These are phyloP conservation scores for Poecile atricapillus DNA, from an alignment of 2,113 vertebrate species.

Conservation along the genomic window DNA sequence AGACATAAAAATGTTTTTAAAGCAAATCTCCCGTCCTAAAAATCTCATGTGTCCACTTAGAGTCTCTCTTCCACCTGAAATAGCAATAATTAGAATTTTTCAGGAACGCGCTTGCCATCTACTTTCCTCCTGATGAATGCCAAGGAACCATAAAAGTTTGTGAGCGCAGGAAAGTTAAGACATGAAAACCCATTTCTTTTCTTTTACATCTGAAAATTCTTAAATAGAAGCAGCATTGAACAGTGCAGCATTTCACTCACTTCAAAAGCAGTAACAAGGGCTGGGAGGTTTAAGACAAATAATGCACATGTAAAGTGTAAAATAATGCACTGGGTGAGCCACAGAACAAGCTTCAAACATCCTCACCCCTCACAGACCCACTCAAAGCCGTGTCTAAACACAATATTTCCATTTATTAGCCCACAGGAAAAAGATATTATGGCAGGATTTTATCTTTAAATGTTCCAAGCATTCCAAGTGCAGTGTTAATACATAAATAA, in stretches of 20 bases:
- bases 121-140: not conserved
- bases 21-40: not conserved
- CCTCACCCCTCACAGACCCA: not conserved
- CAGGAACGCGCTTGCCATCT: not conserved
- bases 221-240: conserved; percentile 8
- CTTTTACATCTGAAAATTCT: conserved; percentile 31
- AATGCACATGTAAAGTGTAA: not conserved
- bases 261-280: not conserved
- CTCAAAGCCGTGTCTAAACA: not conserved
- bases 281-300: conserved; percentile 19
- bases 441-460: not conserved
- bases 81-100: conserved; percentile 36
- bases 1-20: conserved; percentile 14
- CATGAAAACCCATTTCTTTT: not conserved
- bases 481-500: not conserved
- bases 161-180: conserved; percentile 3
- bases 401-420: not conserved
- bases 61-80: conserved; percentile 53
- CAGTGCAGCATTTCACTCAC: not conserved
- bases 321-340: not conserved
- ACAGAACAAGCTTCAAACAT: not conserved
- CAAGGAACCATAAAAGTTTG: conserved; percentile 50
- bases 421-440: not conserved
- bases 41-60: conserved; percentile 37
- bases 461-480: not conserved